Base-by-base conservation (phyloP, 2,797 vertebrate genomes). In the Myotis vivesi region DNA sequence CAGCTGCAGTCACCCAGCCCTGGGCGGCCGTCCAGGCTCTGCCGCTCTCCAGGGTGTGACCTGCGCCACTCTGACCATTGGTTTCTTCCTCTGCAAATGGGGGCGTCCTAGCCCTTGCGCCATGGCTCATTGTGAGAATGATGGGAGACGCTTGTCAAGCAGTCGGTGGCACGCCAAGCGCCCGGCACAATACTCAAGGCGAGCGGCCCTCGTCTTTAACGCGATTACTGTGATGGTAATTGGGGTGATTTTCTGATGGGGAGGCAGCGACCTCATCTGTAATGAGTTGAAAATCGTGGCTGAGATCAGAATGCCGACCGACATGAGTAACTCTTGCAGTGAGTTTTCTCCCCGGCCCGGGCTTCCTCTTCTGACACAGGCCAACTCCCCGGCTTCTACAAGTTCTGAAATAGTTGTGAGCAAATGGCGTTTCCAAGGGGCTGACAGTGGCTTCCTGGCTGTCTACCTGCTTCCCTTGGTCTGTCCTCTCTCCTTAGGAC, bases 11-110 rank as follows among this genome's bases (percentile, higher is more conserved):
- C n/a, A 19, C 22, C 73, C 13, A 8, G 87, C 2, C 33, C 69
- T 3, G 59, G 94, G 71, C 25, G 0, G 28, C 33, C 44, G 80
- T 71, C 75, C 96, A 72, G 96, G 53, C 64, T n/a, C 68, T 62
- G 77, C 44, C 41, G 75, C 88, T 92, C n/a, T 46, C 88, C 46
- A 62, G 73, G 72, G 17, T 38, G 59, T 80, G 75, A 92, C 89
- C 23, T 19, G 41, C 71, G 53, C 72, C 5, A 20, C 66, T 57
- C 59, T 5, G 64, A 41, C 68, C 87, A 44, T 85, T 30, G 23
- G 83, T 89, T 73, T 95, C 69, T 55, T 79, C 30, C 2, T 72
- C 82, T 85, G 77, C 30, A 80, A 36, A 41, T 0, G 5, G 57
- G 84, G 87, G 57, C 20, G 12, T 22, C 55, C 13, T 0, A 15